Evolutionary conservation across 2,797 vertebrate genomes (phyloP).

Genomic region (Otolemur crassicaudatus): DNA sequence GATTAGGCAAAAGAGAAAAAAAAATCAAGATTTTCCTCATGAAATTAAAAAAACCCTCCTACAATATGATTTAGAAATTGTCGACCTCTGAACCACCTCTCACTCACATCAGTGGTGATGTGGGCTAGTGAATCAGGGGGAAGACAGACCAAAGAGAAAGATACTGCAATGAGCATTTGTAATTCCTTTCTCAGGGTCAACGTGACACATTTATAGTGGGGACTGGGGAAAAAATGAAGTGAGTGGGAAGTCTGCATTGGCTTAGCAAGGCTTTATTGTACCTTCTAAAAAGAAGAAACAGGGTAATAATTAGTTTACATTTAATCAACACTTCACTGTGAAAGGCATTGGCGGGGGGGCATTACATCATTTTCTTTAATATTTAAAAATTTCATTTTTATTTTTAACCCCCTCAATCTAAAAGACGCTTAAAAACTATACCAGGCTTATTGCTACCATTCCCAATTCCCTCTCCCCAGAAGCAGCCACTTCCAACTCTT

Average conservation of each 20-base stretch:
- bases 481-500: background rate
- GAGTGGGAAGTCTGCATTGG: background rate
- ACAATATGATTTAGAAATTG: conserved; percentile 4
- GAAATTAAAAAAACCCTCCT: background rate
- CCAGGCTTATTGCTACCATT: background rate
- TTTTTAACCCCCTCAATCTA: background rate
- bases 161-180: background rate
- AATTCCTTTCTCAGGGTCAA: background rate
- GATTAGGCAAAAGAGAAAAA: background rate
- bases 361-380: background rate
- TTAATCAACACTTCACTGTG: background rate
- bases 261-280: background rate
- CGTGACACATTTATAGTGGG: background rate
- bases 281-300: background rate
- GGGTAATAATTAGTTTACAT: background rate
- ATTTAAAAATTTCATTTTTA: conserved; percentile 32
- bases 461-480: background rate
- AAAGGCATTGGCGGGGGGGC: background rate
- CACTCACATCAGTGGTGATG: background rate
- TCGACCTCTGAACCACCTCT: background rate
- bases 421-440: background rate
- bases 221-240: background rate
- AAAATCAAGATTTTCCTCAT: background rate
- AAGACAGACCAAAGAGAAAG: background rate
- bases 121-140: background rate